These are phyloP conservation scores for Prunella strophiata DNA, from an alignment of 2,797 vertebrate genomes.

Conservation along the genomic window DNA sequence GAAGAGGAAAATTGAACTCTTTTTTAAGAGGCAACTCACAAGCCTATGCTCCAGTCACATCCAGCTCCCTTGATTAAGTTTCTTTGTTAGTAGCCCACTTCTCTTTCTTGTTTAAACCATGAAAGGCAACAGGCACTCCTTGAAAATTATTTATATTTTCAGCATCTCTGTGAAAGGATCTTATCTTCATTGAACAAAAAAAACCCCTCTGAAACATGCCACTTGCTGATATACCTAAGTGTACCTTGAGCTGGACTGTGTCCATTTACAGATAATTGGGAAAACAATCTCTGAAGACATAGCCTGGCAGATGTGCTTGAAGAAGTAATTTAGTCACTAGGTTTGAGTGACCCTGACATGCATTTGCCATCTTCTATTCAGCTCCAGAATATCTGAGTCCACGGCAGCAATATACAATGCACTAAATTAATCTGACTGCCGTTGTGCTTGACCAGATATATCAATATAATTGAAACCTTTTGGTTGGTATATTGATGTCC, in stretches of 20 bases:
- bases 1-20: neutral
- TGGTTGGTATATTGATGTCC: neutral
- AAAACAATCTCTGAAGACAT: neutral
- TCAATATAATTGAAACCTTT: neutral
- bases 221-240: neutral
- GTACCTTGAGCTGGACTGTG: neutral
- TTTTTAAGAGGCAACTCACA: neutral
- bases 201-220: neutral
- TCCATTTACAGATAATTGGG: neutral
- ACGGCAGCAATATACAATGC: neutral
- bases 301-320: neutral
- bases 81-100: neutral
- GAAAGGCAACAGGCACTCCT: neutral
- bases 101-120: neutral
- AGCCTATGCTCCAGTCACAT: neutral
- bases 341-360: neutral
- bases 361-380: neutral
- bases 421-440: accelerated
- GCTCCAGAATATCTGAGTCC: neutral
- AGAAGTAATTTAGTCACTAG: neutral
- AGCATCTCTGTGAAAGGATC: neutral
- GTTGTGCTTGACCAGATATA: neutral
- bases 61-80: neutral
- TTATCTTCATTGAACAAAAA: neutral
- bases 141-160: neutral